phyloP scores from a whole-genome alignment of 1,140 invertebrate species.

The Acromyrmex echinatior region DNA sequence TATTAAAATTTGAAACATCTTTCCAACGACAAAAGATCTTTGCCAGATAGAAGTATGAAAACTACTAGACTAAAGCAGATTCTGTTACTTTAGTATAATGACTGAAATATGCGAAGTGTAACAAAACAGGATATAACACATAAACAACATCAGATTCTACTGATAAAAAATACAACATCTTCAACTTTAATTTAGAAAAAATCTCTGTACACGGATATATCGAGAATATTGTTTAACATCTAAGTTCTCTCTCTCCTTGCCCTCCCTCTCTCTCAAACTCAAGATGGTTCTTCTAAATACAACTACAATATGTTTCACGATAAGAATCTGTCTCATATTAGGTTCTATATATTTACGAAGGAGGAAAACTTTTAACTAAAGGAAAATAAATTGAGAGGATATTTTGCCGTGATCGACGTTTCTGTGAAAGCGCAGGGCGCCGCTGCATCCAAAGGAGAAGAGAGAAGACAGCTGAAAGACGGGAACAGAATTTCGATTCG shows the following conservation, averaged over 20 bases:
- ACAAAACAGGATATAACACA: not conserved
- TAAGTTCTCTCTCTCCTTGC: not conserved
- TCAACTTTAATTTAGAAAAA: not conserved
- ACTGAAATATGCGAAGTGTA: not conserved
- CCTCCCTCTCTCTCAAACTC: not conserved
- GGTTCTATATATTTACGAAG: conserved; percentile 28
- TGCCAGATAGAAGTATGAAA: not conserved
- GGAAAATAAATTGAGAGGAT: conserved; percentile 34
- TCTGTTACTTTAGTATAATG: not conserved
- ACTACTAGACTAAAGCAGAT: not conserved
- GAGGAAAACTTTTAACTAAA: conserved; percentile 1
- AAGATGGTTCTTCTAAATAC: not conserved
- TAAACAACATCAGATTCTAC: not conserved
- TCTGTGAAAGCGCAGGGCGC: conserved; percentile 26
- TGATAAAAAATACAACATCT: not conserved
- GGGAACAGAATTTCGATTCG: conserved; percentile 50
- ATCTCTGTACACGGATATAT: not conserved
- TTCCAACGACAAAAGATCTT: not conserved
- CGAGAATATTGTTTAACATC: not conserved
- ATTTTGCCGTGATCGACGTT: conserved; percentile 48
- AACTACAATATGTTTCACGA: not conserved
- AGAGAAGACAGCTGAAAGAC: conserved; percentile 23
- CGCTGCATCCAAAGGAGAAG: conserved; percentile 14
- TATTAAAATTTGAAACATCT: not conserved
- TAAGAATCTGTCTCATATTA: not conserved